Base-by-base conservation (phyloP, 2,797 vertebrate genomes). In the Tokudaia tokunoshimensis region DNA sequence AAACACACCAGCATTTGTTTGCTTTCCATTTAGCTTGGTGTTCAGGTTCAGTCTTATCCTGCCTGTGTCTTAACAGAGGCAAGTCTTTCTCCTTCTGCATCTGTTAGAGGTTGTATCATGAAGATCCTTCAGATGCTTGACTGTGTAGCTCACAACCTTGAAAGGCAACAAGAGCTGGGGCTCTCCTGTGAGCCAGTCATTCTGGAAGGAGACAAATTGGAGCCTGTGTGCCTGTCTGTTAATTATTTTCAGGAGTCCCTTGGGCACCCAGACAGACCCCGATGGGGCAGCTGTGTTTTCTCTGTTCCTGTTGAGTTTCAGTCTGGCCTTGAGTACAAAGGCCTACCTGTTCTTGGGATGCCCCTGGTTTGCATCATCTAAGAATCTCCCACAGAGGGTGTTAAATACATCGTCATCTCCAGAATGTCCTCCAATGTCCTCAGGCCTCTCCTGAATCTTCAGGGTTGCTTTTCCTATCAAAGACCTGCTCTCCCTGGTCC, bases 61-160 rank as follows among this genome's bases (percentile, higher is more conserved):
- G 61, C 26, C 44, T 47, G 3, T 78, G 63, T 93, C 61, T 91
- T 50, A 67, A 37, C 24, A 15, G 17, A 92, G 76, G 91, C 95
- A 70, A 70, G 79, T 94, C 94, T 80, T 91, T 72, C 75, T 95
- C 94, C 65, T 88, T 59, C 37, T 87, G 79, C 31, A 11, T 76
- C 14, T 1, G 26, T 88, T 19, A 76, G 79, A 79, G 94, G 89
- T 96, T 81, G 93, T 59, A 91, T 20, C 72, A 47, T 26, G 55
- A 80, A 97, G 94, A 89, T 92, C 50, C n/a, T 29, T 59, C 52
- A 78, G 70, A 83, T 91, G 63, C 44, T 34, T 88, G 93, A 95
- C 91, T 31, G 24, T n/a, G 6, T 82, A 79, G n/a, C 81, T 91
- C 44, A 41, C 34, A 75, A 84, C 74, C 17, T 1, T 47, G 74